Base-by-base conservation (phyloP, 2,888 invertebrate species). In the Stictocephala bisonia region DNA sequence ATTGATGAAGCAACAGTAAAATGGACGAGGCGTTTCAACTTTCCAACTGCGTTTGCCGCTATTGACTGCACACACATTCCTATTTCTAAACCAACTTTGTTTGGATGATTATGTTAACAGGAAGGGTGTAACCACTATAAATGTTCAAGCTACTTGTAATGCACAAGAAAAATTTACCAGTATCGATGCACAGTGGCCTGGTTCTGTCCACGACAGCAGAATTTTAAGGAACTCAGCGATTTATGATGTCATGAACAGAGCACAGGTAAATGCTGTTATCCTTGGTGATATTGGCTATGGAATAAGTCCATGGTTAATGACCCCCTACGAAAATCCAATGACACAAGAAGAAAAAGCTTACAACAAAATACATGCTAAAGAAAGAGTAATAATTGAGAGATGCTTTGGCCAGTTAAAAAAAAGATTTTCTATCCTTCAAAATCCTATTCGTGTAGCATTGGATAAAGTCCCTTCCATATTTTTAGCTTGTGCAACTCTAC, bases 241-340 rank as follows among this genome's bases (percentile, higher is more conserved):
- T 7, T 48, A 48, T 15, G 48, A 48, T 20, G 18, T 22, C 18
- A 48, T 48, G n/a, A 48, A 48, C 15, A n/a, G 48, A 48, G 48
- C 2, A 1, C 48, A 2, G 4, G 48, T 7, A 22, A 48, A 15
- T 48, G 48, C 7, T 11, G 48, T 48, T 48, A 48, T 48, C 48
- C 48, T 48, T 48, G 48, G 48, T 48, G 48, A 48, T 48, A 48
- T 48, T 48, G 48, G 48, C 22, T 48, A 48, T 11, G 11, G 48
- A 48, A 48, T 48, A 48, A 22, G 9, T 6, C 48, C 48, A 1
- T 48, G 48, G 48, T 48, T 48, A 22, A 48, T 48, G 48, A 15
- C 48, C 11, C 48, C 18, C 18, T 48, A 15, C 22, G 48, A 48
- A 3, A 48, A 48, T 48, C 18, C n/a, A 48, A 48, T 48, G 48